Percentiles rank a stretch among this genome's conserved stretches.
These are phyloP conservation scores for Norana najaformis DNA, from an alignment of 2,888 invertebrate species.

Conservation along the genomic window DNA sequence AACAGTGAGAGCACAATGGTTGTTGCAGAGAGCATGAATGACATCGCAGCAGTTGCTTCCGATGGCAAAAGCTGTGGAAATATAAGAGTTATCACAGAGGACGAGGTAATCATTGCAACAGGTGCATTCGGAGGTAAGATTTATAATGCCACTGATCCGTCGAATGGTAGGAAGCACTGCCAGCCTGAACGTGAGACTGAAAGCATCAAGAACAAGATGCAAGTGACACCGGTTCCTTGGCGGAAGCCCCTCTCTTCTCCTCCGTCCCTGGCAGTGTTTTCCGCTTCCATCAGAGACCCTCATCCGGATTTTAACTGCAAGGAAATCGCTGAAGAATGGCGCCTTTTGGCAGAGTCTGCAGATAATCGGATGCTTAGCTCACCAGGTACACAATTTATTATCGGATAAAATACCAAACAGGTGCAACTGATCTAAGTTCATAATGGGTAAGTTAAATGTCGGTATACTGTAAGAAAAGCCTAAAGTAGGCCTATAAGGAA, in stretches of 20 bases:
- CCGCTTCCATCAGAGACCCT: background rate
- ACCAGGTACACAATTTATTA: background rate
- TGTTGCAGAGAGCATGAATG: background rate
- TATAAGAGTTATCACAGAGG: background rate
- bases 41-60: background rate
- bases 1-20: background rate
- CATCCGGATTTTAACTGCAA: background rate
- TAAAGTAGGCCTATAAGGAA: no score
- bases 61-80: background rate
- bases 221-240: constrained; percentile 14
- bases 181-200: background rate
- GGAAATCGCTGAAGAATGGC: background rate
- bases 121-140: background rate
- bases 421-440: background rate
- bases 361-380: background rate
- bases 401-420: background rate
- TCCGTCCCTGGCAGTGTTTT: background rate
- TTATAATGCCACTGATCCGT: no score
- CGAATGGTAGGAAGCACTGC: background rate
- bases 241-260: background rate
- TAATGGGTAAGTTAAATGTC: no score
- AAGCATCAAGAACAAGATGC: background rate
- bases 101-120: background rate
- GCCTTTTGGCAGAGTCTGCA: background rate
- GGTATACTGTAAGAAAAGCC: no score